Base-by-base conservation (phyloP, 2,797 vertebrate species). In the Loriculus beryllinus region DNA sequence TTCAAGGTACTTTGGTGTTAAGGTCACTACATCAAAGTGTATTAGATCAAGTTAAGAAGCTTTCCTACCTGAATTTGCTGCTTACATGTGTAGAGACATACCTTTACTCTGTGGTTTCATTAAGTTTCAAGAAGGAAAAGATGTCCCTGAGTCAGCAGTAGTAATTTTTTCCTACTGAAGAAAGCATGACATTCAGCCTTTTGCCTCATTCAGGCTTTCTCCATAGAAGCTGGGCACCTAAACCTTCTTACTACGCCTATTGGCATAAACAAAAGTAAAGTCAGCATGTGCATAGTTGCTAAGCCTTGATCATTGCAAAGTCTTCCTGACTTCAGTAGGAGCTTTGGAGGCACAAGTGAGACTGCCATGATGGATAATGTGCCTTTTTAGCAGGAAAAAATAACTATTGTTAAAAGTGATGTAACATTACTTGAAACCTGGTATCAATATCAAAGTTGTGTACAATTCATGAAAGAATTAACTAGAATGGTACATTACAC, bases 71-170 rank as follows among this genome's bases (percentile, higher is more conserved):
- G 7, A 39, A 49, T 69, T 60, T 69, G 10, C 59, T 29, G 1
- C 47, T 28, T 57, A 1, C 6, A 1, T 51, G 17, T 47, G 5
- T 42, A n/a, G 37, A 52, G 52, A 33, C 0, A 0, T 51, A 8
- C 63, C 11, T 89, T 89, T 82, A n/a, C 26, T 59, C 20, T 57
- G 0, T 56, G 33, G 18, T 49, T 82, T 79, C 17, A 19, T 0
- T 1, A 13, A 47, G 26, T 25, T 72, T 77, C 60, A 40, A 33
- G 42, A 75, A 48, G 70, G 40, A 75, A 75, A 48, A 23, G 16
- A 35, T 62, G 45, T 94, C 6, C 40, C 33, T 18, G 29, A 45
- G 18, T 33, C 40, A 78, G 25, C 33, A 74, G 8, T 2, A 69
- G 31, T 5, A 17, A 1, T 26, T 70, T 76, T 63, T 78, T 45